These are phyloP conservation scores for Tautogolabrus adspersus DNA, from an alignment of 2,113 vertebrate genomes.

Conservation along the genomic window DNA sequence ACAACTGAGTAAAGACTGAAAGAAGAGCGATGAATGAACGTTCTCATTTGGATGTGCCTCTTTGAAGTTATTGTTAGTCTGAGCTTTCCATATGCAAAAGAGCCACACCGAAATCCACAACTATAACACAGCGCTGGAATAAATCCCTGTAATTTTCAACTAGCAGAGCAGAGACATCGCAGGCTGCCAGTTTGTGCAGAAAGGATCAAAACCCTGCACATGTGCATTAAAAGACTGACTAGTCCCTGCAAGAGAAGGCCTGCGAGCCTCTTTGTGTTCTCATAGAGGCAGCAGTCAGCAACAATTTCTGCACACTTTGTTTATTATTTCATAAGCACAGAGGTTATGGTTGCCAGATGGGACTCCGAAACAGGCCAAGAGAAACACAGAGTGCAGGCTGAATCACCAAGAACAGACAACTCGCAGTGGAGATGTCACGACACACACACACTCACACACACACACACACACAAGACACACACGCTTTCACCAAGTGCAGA, in stretches of 20 bases:
- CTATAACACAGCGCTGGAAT: not conserved
- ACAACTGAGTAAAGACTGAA: not conserved
- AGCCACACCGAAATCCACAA: not conserved
- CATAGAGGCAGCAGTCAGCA: conserved; percentile 51
- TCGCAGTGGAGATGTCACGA: conserved; percentile 43
- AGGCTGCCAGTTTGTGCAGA: conserved; percentile 1
- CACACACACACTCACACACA: conserved; percentile 9
- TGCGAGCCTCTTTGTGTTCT: conserved; percentile 14
- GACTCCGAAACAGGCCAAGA: conserved; percentile 55
- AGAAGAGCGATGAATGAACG: not conserved
- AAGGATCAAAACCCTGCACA: not conserved
- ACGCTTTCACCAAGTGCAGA: conserved; percentile 52
- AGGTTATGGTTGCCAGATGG: conserved; percentile 73
- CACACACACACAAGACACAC: not conserved
- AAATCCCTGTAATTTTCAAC: conserved; percentile 5
- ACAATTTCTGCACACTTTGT: conserved; percentile 51
- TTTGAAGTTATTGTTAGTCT: conserved; percentile 8
- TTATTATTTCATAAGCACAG: conserved; percentile 71
- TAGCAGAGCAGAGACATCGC: conserved; percentile 1
- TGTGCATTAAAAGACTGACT: not conserved
- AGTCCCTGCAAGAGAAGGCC: conserved; percentile 5
- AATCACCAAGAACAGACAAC: conserved; percentile 50
- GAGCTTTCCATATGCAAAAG: conserved; percentile 10
- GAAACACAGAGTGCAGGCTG: conserved; percentile 57
- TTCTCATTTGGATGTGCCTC: not conserved